phyloP scores from a whole-genome alignment of 2,888 invertebrate genomes.

The Conops quadrifasciatus region DNA sequence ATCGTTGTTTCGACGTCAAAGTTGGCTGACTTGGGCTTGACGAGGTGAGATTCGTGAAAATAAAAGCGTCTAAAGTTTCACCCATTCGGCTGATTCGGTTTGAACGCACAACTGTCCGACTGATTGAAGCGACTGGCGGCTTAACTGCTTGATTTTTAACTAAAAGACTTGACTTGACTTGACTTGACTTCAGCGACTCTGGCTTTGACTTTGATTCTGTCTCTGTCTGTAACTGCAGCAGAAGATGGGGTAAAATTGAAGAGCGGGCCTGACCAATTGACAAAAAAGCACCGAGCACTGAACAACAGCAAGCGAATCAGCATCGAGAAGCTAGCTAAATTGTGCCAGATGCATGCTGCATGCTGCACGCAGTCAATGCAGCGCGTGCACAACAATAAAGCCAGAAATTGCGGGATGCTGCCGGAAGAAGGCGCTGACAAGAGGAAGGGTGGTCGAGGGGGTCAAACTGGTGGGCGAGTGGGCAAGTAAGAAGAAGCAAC shows the following conservation, averaged over 20 bases:
- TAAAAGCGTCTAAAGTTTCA: conserved; percentile 21
- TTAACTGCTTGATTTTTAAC: conserved; percentile 13
- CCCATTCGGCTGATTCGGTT: conserved; percentile 1
- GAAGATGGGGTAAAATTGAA: conserved; percentile 23
- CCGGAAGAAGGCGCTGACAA: no score
- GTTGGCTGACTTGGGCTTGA: neutral
- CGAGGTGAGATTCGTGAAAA: conserved; percentile 15
- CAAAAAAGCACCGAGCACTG: neutral
- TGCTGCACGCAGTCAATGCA: neutral
- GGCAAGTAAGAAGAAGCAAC: conserved; percentile 9
- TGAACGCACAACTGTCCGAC: conserved; percentile 8
- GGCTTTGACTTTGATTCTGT: neutral
- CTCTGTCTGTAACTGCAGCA: neutral
- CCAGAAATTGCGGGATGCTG: no score
- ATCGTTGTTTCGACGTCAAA: conserved; percentile 21
- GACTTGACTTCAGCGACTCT: neutral
- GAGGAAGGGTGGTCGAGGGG: no score
- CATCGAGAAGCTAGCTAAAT: neutral
- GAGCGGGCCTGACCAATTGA: neutral
- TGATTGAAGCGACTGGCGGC: conserved; percentile 18
- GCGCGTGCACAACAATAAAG: neutral
- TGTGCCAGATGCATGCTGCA: neutral
- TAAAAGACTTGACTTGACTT: conserved; percentile 6
- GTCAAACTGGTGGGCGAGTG: conserved; percentile 4
- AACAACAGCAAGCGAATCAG: neutral